Base-by-base conservation (phyloP, 2,888 invertebrate species). In the Synanthedon formicaeformis region DNA sequence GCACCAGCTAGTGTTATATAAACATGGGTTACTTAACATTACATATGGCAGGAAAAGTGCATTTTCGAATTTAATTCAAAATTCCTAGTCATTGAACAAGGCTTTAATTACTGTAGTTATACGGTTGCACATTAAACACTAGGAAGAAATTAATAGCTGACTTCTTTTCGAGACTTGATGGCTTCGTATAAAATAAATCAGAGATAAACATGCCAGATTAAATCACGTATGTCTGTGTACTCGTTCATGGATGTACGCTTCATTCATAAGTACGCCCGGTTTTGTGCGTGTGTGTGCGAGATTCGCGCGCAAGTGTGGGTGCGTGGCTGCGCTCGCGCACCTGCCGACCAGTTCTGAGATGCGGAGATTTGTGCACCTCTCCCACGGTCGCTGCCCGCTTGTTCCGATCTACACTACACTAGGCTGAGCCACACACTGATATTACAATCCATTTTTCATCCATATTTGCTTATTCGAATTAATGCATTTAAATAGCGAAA, bases 301-400 rank as follows among this genome's bases (percentile, higher is more conserved):
- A 65, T 58, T 64, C 60, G 69, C 60, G 65, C 50, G 64, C 57
- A 71, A 63, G 69, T 57, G 69, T 52, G 62, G 60, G 66, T 57
- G 61, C 54, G 60, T 49, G 53, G 62, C 27, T 18, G 50, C 51
- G 51, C 52, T 64, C 63, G 77, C 76, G 81, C 87, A 87, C 87
- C 87, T 87, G 87, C 86, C 87, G 82, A 87, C 87, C 87, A 81
- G 87, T 87, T 87, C 78, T 78, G 80, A 85, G 86, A 86, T 85
- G 86, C 84, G 82, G 85, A 87, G 87, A 87, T 87, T 87, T 87
- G 86, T 84, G 77, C 82, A 72, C 73, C 83, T 84, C 83, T 87
- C 87, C 86, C 87, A 86, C 87, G 87, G 87, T 86, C 86, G 85
- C 76, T 86, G 86, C 75, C 82, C 85, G 78, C 50, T 50, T 64